phyloP scores from a whole-genome alignment of 1,140 invertebrate genomes.

The Mesaphorura yosii region DNA sequence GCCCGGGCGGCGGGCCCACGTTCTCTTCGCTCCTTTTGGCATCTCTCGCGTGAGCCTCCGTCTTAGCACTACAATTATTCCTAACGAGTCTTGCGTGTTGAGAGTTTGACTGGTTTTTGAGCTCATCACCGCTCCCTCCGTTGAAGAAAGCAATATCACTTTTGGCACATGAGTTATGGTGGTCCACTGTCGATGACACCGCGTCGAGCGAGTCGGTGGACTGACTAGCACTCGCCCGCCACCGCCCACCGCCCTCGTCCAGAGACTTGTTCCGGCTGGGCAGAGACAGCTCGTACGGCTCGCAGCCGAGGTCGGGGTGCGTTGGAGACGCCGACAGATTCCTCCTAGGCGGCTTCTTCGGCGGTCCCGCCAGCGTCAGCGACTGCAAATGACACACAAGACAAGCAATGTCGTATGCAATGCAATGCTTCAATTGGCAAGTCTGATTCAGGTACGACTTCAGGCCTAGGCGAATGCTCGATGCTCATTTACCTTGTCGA shows the following conservation, averaged over 20 bases:
- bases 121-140: slow-evolving; percentile 16
- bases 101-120: slow-evolving; percentile 17
- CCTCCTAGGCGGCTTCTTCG: slow-evolving; percentile 73
- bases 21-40: slow-evolving; percentile 32
- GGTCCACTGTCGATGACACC: slow-evolving; percentile 15
- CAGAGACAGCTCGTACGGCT: slow-evolving; percentile 26
- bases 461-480: neutral
- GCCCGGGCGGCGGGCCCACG: slow-evolving; percentile 10
- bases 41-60: slow-evolving; percentile 39
- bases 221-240: slow-evolving; percentile 31
- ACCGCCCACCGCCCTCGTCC: slow-evolving; percentile 25
- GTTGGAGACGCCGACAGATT: slow-evolving; percentile 74
- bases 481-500: slow-evolving; percentile 27
- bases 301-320: slow-evolving; percentile 46
- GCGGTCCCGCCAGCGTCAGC: slow-evolving; percentile 56
- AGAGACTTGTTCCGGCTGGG: slow-evolving; percentile 29
- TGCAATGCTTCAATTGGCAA: neutral
- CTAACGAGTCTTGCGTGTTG: slow-evolving; percentile 17
- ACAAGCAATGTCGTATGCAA: neutral
- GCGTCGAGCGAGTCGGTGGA: slow-evolving; percentile 29
- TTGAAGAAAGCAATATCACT: slow-evolving; percentile 29
- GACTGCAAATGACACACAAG: neutral
- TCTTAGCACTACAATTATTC: neutral
- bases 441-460: too few relatives aligned
- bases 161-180: slow-evolving; percentile 21